Evolutionary conservation across 2,113 vertebrate genomes (phyloP).

Genomic region (Cyphomyrus discorhynchus): DNA sequence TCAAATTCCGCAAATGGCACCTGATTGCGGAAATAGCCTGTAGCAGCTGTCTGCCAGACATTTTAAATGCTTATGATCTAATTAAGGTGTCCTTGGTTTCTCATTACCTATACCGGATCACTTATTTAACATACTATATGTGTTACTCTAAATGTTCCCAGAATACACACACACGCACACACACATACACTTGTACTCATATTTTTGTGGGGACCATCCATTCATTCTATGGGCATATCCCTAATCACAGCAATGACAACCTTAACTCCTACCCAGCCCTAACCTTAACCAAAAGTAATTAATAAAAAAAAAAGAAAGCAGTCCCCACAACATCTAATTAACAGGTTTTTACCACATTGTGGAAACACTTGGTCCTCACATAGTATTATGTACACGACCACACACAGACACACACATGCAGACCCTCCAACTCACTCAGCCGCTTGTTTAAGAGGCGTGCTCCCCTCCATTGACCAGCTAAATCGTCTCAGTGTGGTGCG

Average conservation of each 20-base stretch:
- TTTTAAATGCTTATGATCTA: not conserved
- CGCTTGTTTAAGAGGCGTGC: not conserved
- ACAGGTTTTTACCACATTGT: too few relatives aligned
- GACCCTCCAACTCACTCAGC: not conserved
- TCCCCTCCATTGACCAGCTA: not conserved
- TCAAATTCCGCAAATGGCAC: not conserved
- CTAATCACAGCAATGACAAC: not conserved
- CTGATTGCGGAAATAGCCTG: not conserved
- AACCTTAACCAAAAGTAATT: not conserved
- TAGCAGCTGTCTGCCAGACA: not conserved
- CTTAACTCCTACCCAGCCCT: not conserved
- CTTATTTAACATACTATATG: not conserved
- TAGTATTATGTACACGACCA: not conserved
- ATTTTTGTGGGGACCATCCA: not conserved
- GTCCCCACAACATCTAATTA: not conserved
- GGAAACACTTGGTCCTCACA: not conserved
- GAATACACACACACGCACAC: not conserved
- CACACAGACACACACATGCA: not conserved
- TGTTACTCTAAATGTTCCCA: not conserved
- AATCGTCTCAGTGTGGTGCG: slow-evolving; percentile 12
- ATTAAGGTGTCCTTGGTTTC: not conserved
- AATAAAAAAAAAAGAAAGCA: not conserved
- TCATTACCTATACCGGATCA: not conserved
- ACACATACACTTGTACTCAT: not conserved
- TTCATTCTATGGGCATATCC: not conserved